phyloP scores from a whole-genome alignment of 2,797 vertebrate species.

The Pantherophis alleghaniensis region DNA sequence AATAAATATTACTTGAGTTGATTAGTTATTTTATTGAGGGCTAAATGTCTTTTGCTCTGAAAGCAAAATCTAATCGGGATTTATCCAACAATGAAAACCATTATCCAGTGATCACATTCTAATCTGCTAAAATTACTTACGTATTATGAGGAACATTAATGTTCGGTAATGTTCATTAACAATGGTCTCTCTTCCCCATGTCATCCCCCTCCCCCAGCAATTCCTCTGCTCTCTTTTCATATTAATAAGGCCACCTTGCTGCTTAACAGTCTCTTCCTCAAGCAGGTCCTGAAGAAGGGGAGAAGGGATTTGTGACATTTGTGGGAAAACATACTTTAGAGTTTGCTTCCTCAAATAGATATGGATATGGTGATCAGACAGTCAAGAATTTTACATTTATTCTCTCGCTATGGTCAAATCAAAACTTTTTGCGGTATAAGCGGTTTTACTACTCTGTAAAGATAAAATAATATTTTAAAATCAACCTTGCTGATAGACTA shows the following conservation, averaged over 20 bases:
- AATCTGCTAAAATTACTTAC: conserved; percentile 41
- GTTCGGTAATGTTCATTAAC: background rate
- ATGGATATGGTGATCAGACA: background rate
- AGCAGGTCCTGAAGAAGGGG: background rate
- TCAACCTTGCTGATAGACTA: background rate
- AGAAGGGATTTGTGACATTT: background rate
- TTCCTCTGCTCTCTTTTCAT: background rate
- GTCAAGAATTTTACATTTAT: background rate
- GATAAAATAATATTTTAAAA: background rate
- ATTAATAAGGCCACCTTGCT: background rate
- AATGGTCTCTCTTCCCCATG: background rate
- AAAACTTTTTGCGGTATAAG: background rate
- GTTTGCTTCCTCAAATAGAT: background rate
- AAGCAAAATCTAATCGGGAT: conserved; percentile 33
- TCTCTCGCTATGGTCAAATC: background rate
- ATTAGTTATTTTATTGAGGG: conserved; percentile 35
- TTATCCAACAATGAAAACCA: background rate
- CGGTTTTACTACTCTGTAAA: background rate
- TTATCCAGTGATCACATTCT: conserved; percentile 34
- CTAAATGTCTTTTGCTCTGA: conserved; percentile 41
- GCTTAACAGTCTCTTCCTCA: background rate
- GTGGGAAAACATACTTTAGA: background rate
- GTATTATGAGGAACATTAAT: conserved; percentile 24
- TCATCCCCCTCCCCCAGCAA: background rate
- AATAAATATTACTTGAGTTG: conserved; percentile 36